Base-by-base conservation (phyloP, 2,113 vertebrate genomes). In the Pipa parva region DNA sequence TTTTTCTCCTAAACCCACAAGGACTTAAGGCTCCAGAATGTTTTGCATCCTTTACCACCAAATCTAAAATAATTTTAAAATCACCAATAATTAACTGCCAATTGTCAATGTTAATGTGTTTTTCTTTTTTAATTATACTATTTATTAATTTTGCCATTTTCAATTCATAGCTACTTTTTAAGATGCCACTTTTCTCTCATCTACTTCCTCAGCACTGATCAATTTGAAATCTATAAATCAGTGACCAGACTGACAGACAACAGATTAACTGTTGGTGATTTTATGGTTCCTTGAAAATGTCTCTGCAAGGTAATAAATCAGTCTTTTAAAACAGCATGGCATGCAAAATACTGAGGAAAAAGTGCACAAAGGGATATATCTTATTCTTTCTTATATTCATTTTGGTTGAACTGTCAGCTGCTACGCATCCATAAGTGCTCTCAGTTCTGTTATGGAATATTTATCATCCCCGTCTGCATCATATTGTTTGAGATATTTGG, bases 361-460 rank as follows among this genome's bases (percentile, higher is more conserved):
- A 79, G 78, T 81, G 68, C 74, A 78, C 71, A 48, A 46, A 21
- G 0, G 1, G 51, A 59, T 67, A 81, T 74, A 55, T 61, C 37
- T 49, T 27, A 49, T 78, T 73, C 78, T 65, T 59, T 67, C 59
- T 69, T 66, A 59, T 75, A 76, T 52, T 76, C 72, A 57, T 75
- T 72, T 73, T 76, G 77, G 74, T 71, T n/a, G 69, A 4, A 46
- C 25, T 60, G 24, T 22, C 24, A 3, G n/a, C 46, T 27, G 64
- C 73, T 88, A 86, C 59, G 87, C 10, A 73, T 74, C 85, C 76
- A 88, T 71, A 21, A 84, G 85, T 71, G 62, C 55, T 75, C 69
- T 86, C 77, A 89, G 80, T 73, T 89, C 87, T 48, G 71, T 48
- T 6, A 88, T 72, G 0, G 88, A 86, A 52, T 85, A 89, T 72